Percentiles rank a stretch among this genome's conserved stretches.
phyloP scores from a whole-genome alignment of 2,888 invertebrate species.

The Melinaea menophilus region DNA sequence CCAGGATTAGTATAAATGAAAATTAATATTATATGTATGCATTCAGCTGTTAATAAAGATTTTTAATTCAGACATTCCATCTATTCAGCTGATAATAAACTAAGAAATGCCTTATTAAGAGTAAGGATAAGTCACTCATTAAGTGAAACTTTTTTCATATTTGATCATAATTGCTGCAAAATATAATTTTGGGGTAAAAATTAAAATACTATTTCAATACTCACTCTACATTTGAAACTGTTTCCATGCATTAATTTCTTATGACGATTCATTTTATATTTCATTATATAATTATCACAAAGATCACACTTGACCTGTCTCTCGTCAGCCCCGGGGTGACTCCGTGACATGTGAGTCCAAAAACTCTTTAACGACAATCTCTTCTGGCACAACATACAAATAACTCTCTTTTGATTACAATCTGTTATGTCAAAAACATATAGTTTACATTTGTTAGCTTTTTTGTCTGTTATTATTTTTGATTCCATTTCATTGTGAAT shows the following conservation, averaged over 20 bases:
- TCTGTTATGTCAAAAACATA: slow-evolving; percentile 15
- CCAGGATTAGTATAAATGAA: background rate
- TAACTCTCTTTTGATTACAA: slow-evolving; percentile 34
- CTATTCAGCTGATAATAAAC: too few relatives aligned
- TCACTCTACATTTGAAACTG: slow-evolving; percentile 41
- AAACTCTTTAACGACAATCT: slow-evolving; percentile 49
- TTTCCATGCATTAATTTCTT: slow-evolving; percentile 17
- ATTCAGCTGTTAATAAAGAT: too few relatives aligned
- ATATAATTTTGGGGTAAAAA: background rate
- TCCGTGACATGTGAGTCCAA: slow-evolving; percentile 42
- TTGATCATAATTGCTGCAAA: background rate
- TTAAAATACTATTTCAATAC: slow-evolving; percentile 28
- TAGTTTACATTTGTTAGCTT: slow-evolving; percentile 24
- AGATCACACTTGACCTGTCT: slow-evolving; percentile 48
- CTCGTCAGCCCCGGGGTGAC: slow-evolving; percentile 50
- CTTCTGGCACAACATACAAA: slow-evolving; percentile 50
- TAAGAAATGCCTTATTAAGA: too few relatives aligned
- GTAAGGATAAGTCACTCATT: too few relatives aligned
- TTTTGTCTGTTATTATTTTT: slow-evolving; percentile 2
- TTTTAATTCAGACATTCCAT: too few relatives aligned
- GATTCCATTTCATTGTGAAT: background rate
- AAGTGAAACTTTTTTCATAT: too few relatives aligned
- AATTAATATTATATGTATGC: background rate
- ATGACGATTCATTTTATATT: slow-evolving; percentile 43
- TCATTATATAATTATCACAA: slow-evolving; percentile 46